Conservation (phyloP, 2,797 vertebrate genomes). For the Apogon talboti region DNA sequence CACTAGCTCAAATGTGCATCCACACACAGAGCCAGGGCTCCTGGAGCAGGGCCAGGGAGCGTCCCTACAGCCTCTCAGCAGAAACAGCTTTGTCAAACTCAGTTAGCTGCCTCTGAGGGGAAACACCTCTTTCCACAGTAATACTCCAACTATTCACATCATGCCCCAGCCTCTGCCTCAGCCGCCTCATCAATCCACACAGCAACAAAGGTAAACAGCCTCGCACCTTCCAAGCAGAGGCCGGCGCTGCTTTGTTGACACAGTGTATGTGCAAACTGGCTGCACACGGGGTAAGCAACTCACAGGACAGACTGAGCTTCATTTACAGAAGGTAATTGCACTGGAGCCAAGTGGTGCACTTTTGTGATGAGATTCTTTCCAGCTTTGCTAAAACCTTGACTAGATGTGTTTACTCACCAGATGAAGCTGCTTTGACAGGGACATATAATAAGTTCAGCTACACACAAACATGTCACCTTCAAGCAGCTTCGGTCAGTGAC, state of each 20-base stretch:
- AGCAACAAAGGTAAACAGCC: slow-evolving; percentile 83
- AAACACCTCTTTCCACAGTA: slow-evolving; percentile 74
- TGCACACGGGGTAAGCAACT: slow-evolving; percentile 60
- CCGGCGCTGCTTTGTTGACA: slow-evolving; percentile 77
- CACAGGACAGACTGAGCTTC: slow-evolving; percentile 75
- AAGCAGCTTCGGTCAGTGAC: slow-evolving; percentile 55
- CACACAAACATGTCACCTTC: slow-evolving; percentile 58
- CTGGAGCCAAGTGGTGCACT: slow-evolving; percentile 78
- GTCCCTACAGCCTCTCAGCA: slow-evolving; percentile 67
- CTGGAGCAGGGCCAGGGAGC: slow-evolving; percentile 66
- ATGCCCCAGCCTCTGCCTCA: slow-evolving; percentile 69
- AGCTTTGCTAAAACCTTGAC: slow-evolving; percentile 69
- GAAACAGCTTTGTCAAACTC: slow-evolving; percentile 84
- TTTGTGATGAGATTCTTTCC: slow-evolving; percentile 72
- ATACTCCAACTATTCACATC: slow-evolving; percentile 79
- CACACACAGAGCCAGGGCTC: slow-evolving; percentile 48
- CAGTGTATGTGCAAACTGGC: slow-evolving; percentile 62
- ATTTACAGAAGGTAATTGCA: slow-evolving; percentile 85
- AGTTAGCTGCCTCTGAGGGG: slow-evolving; percentile 74
- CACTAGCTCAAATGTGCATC: slow-evolving; percentile 62
- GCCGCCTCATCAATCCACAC: slow-evolving; percentile 80
- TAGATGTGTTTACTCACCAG: slow-evolving; percentile 67
- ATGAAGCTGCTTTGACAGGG: slow-evolving; percentile 60
- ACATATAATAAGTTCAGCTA: slow-evolving; percentile 56
- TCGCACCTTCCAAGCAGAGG: slow-evolving; percentile 68